Conservation (phyloP, 2,888 invertebrate genomes). For the Strigamia crassipes region DNA sequence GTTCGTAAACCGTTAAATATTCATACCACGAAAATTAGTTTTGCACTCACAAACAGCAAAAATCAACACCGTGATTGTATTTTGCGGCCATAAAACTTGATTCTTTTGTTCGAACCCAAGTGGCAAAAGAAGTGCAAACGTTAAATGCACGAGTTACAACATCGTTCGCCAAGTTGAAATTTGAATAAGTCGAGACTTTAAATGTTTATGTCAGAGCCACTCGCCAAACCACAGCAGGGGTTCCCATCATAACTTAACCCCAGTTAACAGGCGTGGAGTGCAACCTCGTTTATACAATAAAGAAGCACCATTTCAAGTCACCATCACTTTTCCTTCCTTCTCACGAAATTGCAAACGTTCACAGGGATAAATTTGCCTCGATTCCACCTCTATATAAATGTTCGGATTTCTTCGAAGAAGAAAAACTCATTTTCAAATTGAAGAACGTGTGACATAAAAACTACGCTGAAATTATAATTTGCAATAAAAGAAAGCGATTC, state of each 20-base stretch:
- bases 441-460: background rate
- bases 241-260: conserved; percentile 42
- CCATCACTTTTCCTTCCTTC: conserved; percentile 39
- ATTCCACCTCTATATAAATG: background rate
- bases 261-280: conserved; percentile 38
- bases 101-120: background rate
- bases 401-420: background rate
- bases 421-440: background rate
- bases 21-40: too few species aligned
- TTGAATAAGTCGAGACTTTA: conserved; percentile 42
- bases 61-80: background rate
- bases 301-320: conserved; percentile 35
- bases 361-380: conserved; percentile 31
- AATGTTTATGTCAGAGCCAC: conserved; percentile 35
- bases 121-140: conserved; percentile 14
- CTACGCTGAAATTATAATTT: background rate
- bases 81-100: background rate
- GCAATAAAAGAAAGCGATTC: background rate
- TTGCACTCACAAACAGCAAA: background rate
- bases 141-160: conserved; percentile 31
- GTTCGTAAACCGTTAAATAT: too few species aligned
- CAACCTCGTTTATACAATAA: conserved; percentile 42
- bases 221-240: conserved; percentile 39
- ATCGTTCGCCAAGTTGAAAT: conserved; percentile 34
- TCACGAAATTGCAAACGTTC: conserved; percentile 22